Evolutionary conservation across 2,888 invertebrate species (phyloP).

Genomic region (Hypercompe scribonia): DNA sequence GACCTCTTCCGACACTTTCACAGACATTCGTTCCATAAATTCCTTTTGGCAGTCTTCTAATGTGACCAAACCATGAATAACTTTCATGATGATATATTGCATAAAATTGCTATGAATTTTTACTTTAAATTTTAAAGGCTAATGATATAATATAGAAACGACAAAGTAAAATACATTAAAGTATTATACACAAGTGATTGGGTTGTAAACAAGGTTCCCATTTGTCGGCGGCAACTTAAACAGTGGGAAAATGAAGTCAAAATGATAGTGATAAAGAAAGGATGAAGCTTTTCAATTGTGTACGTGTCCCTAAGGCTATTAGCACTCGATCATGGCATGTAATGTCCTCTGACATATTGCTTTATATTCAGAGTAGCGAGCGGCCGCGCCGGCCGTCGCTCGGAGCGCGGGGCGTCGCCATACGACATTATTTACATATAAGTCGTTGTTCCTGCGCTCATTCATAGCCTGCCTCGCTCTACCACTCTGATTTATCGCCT

Average conservation of each 20-base stretch:
- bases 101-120: not conserved
- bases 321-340: slow-evolving; percentile 67
- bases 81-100: too few relatives aligned
- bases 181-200: not conserved
- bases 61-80: too few relatives aligned
- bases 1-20: too few relatives aligned
- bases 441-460: slow-evolving; percentile 81
- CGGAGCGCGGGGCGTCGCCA: slow-evolving; percentile 30
- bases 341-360: slow-evolving; percentile 74
- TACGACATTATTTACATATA: slow-evolving; percentile 84
- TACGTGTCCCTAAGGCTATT: slow-evolving; percentile 55
- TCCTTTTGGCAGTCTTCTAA: too few relatives aligned
- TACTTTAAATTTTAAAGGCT: not conserved
- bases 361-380: slow-evolving; percentile 75
- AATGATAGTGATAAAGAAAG: slow-evolving; percentile 2
- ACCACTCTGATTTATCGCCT: slow-evolving; percentile 82
- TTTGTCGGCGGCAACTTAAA: not conserved
- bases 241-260: not conserved
- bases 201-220: not conserved
- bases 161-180: not conserved
- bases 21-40: too few relatives aligned
- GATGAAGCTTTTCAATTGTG: slow-evolving; percentile 42
- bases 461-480: slow-evolving; percentile 74
- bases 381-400: slow-evolving; percentile 64
- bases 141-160: not conserved